Evolutionary conservation across 2,888 invertebrate species (phyloP), one percentile per base, ranked within the genome.

Genomic region (Lasiommata megera): DNA sequence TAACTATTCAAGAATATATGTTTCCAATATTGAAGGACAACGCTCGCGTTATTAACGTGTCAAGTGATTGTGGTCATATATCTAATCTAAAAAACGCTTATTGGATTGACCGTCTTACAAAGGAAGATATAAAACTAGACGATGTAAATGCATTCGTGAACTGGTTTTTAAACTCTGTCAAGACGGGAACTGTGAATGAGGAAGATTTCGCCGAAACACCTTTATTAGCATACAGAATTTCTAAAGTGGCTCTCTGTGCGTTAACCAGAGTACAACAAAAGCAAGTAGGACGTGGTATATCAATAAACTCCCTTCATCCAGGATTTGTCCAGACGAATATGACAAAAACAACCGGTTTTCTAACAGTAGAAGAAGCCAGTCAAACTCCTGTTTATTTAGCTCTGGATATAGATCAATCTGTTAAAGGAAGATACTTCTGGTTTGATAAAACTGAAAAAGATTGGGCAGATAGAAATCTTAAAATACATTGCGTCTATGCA

Each of bases 401-500:
- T 9, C 56, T 73, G 29, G 72, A 73, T 16, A 63, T 63, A 6
- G 66, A 70, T 8, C 70, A 72, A 50, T 65, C 67, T 0, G 29
- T 69, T 0, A 72, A 72, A 60, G 73, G 73, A 5, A 67, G 67
- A 57, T 72, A 70, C 47, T 59, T 72, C 38, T 73, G 71, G 71
- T 72, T 58, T 28, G 71, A 73, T 31, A 70, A 69, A 59, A 64
- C 65, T 11, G 67, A 67, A 53, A 67, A 66, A 37, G 67, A 69
- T 0, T 73, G 72, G 72, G n/a, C 64, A 0, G 57, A 70, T 46
- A 46, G 63, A 0, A 54, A 48, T 6, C 52, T 60, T 5, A 65
- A 65, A 34, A n/a, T 67, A 16, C 56, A 69, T 18, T 60, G 59
- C 31, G 17, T 46, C 0, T 56, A 31, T 28, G 23, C 31, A 14